These are phyloP conservation scores for Pollicipes pollicipes DNA, from an alignment of 1,140 invertebrate genomes.

Conservation along the genomic window DNA sequence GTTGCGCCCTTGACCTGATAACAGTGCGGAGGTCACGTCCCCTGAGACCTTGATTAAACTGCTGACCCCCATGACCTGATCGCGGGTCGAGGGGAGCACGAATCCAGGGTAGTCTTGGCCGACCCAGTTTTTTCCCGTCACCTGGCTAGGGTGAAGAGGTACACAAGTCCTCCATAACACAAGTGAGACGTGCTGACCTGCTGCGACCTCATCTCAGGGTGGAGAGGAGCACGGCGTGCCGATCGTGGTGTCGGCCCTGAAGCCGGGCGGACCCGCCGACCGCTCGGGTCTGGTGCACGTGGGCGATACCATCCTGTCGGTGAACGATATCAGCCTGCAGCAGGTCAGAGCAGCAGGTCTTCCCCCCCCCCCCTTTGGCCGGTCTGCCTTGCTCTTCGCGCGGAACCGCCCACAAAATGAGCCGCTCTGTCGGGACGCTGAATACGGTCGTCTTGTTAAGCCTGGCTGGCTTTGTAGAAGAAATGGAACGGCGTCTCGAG, in stretches of 20 bases:
- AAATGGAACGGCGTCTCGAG: too few species aligned
- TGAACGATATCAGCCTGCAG: constrained; percentile 54
- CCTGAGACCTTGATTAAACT: too few species aligned
- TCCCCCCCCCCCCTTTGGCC: too few species aligned
- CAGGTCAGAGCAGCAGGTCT: constrained; percentile 27
- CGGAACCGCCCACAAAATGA: too few species aligned
- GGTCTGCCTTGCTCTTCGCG: not conserved
- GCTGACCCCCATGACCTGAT: too few species aligned
- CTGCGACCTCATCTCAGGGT: constrained; percentile 33
- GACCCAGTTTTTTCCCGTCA: too few species aligned
- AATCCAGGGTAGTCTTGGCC: too few species aligned
- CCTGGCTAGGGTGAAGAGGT: too few species aligned
- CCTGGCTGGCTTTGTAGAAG: not conserved
- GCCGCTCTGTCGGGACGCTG: not conserved
- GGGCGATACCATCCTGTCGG: constrained; percentile 62
- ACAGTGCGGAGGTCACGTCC: too few species aligned
- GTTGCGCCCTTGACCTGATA: too few species aligned
- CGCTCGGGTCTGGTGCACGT: constrained; percentile 48
- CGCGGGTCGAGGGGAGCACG: too few species aligned
- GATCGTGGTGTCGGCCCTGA: constrained; percentile 66
- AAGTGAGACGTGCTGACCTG: constrained; percentile 4
- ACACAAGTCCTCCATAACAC: too few species aligned
- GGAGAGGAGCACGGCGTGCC: constrained; percentile 69
- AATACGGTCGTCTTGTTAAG: constrained; percentile 1
- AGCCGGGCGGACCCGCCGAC: constrained; percentile 53